A percentile compares a stretch with the other conserved stretches of the same genome.
Evolutionary conservation across 2,888 invertebrate species (phyloP).

Genomic region (Spilarctia lutea): DNA sequence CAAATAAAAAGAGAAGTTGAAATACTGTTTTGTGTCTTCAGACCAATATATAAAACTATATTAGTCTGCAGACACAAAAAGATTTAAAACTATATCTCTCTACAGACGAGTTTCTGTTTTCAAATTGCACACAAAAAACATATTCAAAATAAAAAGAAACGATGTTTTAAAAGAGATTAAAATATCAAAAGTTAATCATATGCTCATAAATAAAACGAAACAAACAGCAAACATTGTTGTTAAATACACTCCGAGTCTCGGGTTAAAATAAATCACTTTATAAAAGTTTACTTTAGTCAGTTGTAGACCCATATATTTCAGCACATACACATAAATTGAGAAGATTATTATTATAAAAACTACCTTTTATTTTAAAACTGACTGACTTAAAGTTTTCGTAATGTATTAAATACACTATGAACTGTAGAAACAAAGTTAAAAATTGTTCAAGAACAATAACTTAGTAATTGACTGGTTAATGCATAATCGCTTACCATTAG

Average conservation of each 20-base stretch:
- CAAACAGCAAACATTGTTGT: conserved; percentile 16
- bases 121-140: background rate
- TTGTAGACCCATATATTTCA: conserved; percentile 9
- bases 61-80: too few relatives aligned
- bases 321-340: background rate
- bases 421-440: background rate
- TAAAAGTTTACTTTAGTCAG: conserved; percentile 15
- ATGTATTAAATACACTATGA: background rate
- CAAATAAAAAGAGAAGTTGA: background rate
- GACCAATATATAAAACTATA: background rate
- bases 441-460: background rate
- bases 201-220: conserved; percentile 23
- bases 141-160: background rate
- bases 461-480: too few relatives aligned
- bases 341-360: background rate
- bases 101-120: background rate
- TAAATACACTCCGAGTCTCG: conserved; percentile 18
- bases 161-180: background rate
- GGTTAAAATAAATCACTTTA: conserved; percentile 13
- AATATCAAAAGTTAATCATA: conserved; percentile 12
- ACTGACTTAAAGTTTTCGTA: background rate
- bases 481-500: too few relatives aligned
- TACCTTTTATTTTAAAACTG: background rate
- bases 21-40: background rate
- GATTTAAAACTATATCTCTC: too few relatives aligned